Percentiles rank a stretch among this genome's conserved stretches.
These are phyloP conservation scores for Drosophila pectinifera DNA, from an alignment of 1,140 invertebrate genomes.

Conservation along the genomic window DNA sequence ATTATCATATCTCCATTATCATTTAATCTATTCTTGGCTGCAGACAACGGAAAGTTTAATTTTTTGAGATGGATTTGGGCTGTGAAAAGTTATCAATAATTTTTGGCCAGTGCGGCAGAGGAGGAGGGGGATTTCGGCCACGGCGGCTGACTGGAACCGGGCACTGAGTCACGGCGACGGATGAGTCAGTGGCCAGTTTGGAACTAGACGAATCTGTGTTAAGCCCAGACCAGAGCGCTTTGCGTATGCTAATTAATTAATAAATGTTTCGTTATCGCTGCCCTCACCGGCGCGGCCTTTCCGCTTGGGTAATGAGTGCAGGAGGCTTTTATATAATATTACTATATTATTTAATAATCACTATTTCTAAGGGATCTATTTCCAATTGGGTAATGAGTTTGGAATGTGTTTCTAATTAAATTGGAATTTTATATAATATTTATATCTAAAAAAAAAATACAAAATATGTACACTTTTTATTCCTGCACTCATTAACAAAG, in stretches of 20 bases:
- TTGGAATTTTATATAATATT: too few species aligned
- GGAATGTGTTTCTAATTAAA: too few species aligned
- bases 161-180: slow-evolving; percentile 27
- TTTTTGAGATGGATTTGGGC: too few species aligned
- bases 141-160: slow-evolving; percentile 19
- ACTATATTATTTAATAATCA: too few species aligned
- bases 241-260: slow-evolving; percentile 80
- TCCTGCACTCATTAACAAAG: too few species aligned
- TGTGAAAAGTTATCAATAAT: slow-evolving; percentile 35
- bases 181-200: slow-evolving; percentile 53
- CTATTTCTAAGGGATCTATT: too few species aligned
- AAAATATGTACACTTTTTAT: too few species aligned
- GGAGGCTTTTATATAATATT: too few species aligned
- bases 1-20: slow-evolving; percentile 39
- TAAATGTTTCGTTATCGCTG: slow-evolving; percentile 55
- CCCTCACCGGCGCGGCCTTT: background rate
- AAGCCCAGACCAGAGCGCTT: slow-evolving; percentile 47
- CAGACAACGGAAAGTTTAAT: slow-evolving; percentile 41
- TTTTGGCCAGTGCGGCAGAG: background rate
- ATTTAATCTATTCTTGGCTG: slow-evolving; percentile 27
- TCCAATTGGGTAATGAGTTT: too few species aligned
- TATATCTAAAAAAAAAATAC: too few species aligned
- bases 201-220: slow-evolving; percentile 71
- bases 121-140: background rate
- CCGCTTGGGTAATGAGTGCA: background rate